Evolutionary conservation across 2,797 vertebrate genomes (phyloP), one percentile per base, ranked within the genome.

Genomic region (Hypotaenidia okinawae): DNA sequence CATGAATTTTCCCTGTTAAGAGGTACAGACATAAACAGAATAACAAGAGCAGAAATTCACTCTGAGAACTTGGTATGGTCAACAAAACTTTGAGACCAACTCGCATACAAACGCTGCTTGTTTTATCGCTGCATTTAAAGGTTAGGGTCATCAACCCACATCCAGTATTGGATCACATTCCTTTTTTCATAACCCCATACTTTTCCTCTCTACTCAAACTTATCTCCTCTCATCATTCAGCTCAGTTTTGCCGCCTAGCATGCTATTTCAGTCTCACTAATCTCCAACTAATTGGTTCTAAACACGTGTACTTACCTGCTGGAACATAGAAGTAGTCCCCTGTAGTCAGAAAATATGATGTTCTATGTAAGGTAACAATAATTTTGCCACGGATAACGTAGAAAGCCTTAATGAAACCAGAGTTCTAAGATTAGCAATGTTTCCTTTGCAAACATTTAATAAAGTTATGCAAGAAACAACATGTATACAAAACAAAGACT

Each of bases 311-410:
- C 97, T 96, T 94, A 98, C 98, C 98, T 93, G 97, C 80, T 94
- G 98, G 98, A 95, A 98, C 93, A 91, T 95, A 98, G 83, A 98
- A 98, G 23, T 24, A 96, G 93, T 98, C 97, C 15, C 98, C 98
- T 18, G 90, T n/a, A 85, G 92, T 83, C 90, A 98, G 91, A 27
- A 6, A 32, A 59, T 98, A 98, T 0, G 93, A 58, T 14, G 97
- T 94, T 82, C 95, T 87, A 49, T 98, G 97, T 76, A 98, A 94
- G 1, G 96, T 98, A 93, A 97, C 76, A 49, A 97, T 87, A 94
- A 98, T 74, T 62, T 96, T 86, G 89, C 98, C 98, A 5, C 1
- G 12, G 27, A 97, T 55, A 95, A 98, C 61, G 55, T 97, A 75
- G 95, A 98, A 98, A 94, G 95, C 58, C 98, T 98, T 87, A 67